phyloP scores from a whole-genome alignment of 2,888 invertebrate genomes.

The Strigamia transsilvanica region DNA sequence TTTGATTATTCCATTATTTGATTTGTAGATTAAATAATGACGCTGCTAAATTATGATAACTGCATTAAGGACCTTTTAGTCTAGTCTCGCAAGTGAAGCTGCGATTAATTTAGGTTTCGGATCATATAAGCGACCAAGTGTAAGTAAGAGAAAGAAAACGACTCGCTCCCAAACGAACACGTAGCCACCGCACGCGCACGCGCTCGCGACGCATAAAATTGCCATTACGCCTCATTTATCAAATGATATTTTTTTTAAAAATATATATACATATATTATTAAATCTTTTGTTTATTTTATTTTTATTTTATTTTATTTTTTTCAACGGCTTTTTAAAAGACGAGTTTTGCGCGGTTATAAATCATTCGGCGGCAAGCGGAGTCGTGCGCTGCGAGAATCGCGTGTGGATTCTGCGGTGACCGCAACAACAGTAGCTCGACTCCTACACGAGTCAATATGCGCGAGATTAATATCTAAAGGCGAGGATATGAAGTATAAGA shows the following conservation, averaged over 20 bases:
- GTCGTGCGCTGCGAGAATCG: background rate
- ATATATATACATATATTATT: too few species aligned
- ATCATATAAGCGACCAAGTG: constrained; percentile 44
- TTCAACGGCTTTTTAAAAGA: background rate
- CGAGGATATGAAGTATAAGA: constrained; percentile 32
- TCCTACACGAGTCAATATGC: constrained; percentile 23
- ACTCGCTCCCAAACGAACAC: constrained; percentile 7
- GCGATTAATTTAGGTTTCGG: constrained; percentile 46
- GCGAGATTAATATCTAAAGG: constrained; percentile 37
- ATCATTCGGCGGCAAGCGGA: background rate
- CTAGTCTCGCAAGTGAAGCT: constrained; percentile 44
- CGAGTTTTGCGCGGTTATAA: background rate
- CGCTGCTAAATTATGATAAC: constrained; percentile 51
- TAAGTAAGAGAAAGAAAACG: constrained; percentile 48
- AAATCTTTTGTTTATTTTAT: background rate
- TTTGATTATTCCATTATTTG: constrained; percentile 51
- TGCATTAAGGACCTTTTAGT: constrained; percentile 45
- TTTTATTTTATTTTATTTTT: background rate
- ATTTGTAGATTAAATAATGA: constrained; percentile 50
- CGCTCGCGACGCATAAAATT: background rate
- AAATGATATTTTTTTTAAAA: constrained; percentile 1
- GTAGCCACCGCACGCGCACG: background rate
- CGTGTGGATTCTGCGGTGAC: constrained; percentile 33
- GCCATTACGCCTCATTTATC: constrained; percentile 8
- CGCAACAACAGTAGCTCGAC: constrained; percentile 30